These are phyloP conservation scores for Drosophila subpulchrella DNA, from an alignment of 1,140 invertebrate genomes.

Conservation along the genomic window DNA sequence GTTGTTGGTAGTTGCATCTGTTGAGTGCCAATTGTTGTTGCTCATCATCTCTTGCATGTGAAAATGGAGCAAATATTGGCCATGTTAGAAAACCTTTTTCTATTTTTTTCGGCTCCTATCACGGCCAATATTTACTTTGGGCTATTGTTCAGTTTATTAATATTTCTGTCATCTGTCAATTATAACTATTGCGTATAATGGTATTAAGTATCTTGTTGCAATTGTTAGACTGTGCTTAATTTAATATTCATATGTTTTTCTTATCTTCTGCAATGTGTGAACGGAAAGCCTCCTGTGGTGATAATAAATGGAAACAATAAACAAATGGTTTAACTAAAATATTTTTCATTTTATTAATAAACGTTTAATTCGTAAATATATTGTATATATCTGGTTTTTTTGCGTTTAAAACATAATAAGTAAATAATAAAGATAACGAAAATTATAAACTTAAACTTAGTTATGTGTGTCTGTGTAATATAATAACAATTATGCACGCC, in stretches of 20 bases:
- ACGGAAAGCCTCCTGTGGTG: constrained; percentile 59
- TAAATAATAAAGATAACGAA: constrained; percentile 80
- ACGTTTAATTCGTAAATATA: constrained; percentile 76
- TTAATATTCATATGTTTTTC: constrained; percentile 50
- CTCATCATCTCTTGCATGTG: constrained; percentile 65
- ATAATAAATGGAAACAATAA: constrained; percentile 42
- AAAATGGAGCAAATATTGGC: constrained; percentile 83
- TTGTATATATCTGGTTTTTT: constrained; percentile 66
- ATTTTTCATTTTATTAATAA: constrained; percentile 76
- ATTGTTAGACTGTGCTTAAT: constrained; percentile 66
- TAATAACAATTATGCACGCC: constrained; percentile 79
- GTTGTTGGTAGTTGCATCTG: constrained; percentile 31
- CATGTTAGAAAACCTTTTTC: constrained; percentile 37
- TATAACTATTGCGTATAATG: constrained; percentile 70
- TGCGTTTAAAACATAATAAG: constrained; percentile 79
- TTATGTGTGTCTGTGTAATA: constrained; percentile 61
- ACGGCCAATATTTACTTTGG: constrained; percentile 81
- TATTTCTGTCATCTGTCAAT: constrained; percentile 46
- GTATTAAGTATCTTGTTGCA: constrained; percentile 62
- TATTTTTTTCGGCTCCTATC: constrained; percentile 7
- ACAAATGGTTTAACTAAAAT: constrained; percentile 72
- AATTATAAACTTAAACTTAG: constrained; percentile 74
- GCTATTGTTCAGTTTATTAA: constrained; percentile 73
- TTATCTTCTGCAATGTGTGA: constrained; percentile 32
- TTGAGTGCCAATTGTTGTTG: constrained; percentile 52